Evolutionary conservation across 1,140 invertebrate species (phyloP).

Genomic region (Drosophila bifasciata): DNA sequence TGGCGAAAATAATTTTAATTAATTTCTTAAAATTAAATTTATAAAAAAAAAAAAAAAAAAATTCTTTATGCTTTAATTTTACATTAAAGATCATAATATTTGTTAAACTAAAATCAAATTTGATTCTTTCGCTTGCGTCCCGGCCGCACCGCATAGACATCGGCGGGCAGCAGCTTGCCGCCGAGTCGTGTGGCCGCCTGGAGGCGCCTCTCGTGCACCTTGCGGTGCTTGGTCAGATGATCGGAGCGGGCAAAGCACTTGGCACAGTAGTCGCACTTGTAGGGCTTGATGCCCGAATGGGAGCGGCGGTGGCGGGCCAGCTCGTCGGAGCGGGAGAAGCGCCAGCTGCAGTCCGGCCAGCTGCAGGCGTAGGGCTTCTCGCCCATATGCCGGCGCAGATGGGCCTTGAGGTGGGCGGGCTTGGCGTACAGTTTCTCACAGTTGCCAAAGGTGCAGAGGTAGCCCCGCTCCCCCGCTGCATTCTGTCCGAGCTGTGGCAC

Average conservation of each 20-base stretch:
- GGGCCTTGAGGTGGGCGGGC: conserved; percentile 96
- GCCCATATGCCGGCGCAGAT: conserved; percentile 95
- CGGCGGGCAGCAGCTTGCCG: conserved; percentile 61
- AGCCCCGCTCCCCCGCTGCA: conserved; percentile 83
- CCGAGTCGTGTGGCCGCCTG: conserved; percentile 77
- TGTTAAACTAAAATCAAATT: too few relatives aligned
- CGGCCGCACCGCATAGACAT: conserved; percentile 70
- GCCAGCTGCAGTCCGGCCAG: conserved; percentile 96
- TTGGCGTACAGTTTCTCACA: conserved; percentile 94
- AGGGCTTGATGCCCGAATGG: conserved; percentile 91
- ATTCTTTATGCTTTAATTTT: too few relatives aligned
- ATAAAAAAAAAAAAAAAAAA: too few relatives aligned
- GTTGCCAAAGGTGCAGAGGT: conserved; percentile 86
- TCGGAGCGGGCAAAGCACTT: conserved; percentile 95
- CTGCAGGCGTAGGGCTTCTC: conserved; percentile 96
- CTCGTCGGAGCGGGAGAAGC: conserved; percentile 97
- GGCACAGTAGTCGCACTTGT: conserved; percentile 92
- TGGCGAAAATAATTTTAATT: too few relatives aligned
- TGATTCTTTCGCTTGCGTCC: conserved; percentile 82
- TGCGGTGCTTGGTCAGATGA: conserved; percentile 94
- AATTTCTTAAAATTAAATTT: too few relatives aligned
- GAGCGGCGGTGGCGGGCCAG: conserved; percentile 87
- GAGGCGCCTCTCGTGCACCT: conserved; percentile 90
- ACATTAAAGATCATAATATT: too few relatives aligned
- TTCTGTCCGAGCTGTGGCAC: conserved; percentile 45